Percentiles rank a stretch among this genome's conserved stretches.
Conservation (phyloP, 2,113 vertebrate species). For the Hiodon tergisus region DNA sequence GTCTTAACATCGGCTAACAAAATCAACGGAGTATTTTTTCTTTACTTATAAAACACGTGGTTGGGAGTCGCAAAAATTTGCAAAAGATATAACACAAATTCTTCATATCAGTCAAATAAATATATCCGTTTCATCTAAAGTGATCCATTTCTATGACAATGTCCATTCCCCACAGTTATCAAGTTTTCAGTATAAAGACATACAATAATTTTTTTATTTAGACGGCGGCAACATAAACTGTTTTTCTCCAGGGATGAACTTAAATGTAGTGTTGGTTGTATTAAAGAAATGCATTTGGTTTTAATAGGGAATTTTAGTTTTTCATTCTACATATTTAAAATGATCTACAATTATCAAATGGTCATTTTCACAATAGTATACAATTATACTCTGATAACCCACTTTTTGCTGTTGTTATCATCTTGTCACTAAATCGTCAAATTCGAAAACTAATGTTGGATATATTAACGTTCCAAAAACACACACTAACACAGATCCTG, state of each 20-base stretch:
- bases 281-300: slow-evolving; percentile 17
- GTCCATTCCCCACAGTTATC: not conserved
- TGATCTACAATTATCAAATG: slow-evolving; percentile 1
- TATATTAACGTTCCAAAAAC: too few species aligned
- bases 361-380: slow-evolving; percentile 2
- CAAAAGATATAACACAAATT: not conserved
- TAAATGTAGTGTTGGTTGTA: slow-evolving; percentile 9
- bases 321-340: slow-evolving; percentile 7
- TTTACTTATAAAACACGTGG: too few species aligned
- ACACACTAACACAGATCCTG: too few species aligned
- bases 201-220: too few species aligned
- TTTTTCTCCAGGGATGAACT: not conserved
- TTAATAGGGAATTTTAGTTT: not conserved
- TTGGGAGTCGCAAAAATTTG: too few species aligned
- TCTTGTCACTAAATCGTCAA: not conserved
- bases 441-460: too few species aligned
- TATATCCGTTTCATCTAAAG: not conserved
- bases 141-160: not conserved
- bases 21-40: too few species aligned
- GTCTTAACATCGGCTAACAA: too few species aligned
- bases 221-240: too few species aligned
- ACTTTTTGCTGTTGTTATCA: not conserved
- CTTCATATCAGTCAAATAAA: not conserved
- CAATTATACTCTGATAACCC: not conserved
- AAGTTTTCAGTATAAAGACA: too few species aligned